These are phyloP conservation scores for Drosophila navojoa DNA, from an alignment of 1,140 invertebrate genomes.

Conservation along the genomic window DNA sequence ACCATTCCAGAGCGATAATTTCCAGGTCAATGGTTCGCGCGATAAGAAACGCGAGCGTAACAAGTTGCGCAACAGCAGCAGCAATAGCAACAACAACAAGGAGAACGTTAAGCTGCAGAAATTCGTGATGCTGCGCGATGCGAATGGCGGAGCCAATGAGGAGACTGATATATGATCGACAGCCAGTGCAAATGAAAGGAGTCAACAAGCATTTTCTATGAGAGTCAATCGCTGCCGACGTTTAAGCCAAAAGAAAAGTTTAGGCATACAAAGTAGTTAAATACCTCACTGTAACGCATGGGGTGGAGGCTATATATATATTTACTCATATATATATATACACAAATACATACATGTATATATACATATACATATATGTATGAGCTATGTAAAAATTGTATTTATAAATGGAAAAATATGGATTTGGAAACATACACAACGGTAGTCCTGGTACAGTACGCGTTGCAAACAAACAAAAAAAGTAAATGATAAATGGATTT, in stretches of 20 bases:
- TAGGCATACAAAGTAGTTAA: constrained; percentile 55
- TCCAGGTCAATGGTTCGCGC: constrained; percentile 63
- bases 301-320: constrained; percentile 70
- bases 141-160: constrained; percentile 62
- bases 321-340: too few relatives aligned
- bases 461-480: not conserved
- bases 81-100: constrained; percentile 62
- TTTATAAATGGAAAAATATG: constrained; percentile 44
- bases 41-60: constrained; percentile 52
- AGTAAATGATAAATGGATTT: constrained; percentile 3
- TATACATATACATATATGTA: constrained; percentile 4
- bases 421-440: constrained; percentile 8
- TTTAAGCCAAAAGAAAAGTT: constrained; percentile 66
- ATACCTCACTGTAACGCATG: constrained; percentile 63
- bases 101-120: constrained; percentile 75
- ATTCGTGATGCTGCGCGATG: constrained; percentile 67
- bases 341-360: too few relatives aligned
- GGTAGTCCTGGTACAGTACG: not conserved
- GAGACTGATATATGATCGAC: constrained; percentile 81
- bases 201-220: constrained; percentile 39
- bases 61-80: constrained; percentile 48
- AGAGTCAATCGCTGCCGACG: constrained; percentile 36
- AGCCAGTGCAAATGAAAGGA: constrained; percentile 25
- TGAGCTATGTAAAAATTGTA: constrained; percentile 56
- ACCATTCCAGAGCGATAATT: constrained; percentile 78